phyloP scores from a whole-genome alignment of 2,888 invertebrate species.

The Pristionchus arcanus region DNA sequence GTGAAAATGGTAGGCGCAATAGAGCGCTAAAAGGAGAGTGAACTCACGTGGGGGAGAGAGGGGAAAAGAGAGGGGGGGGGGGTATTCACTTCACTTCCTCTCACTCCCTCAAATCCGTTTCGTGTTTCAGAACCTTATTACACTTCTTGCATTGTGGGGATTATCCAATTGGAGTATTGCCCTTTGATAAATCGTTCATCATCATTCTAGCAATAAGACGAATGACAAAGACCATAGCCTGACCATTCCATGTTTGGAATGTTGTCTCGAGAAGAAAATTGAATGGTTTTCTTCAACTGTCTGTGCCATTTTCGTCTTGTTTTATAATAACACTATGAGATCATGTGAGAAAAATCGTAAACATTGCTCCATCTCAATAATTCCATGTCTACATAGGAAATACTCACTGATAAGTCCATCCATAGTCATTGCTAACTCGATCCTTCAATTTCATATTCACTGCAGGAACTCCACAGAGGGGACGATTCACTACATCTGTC shows the following conservation, averaged over 20 bases:
- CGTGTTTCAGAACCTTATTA: conserved; percentile 2
- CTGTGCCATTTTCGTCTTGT: neutral
- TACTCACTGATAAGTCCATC: conserved; percentile 76
- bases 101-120: neutral
- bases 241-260: neutral
- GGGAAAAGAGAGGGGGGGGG: neutral
- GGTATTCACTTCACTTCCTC: neutral
- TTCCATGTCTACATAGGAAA: neutral
- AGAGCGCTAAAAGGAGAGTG: conserved; percentile 25
- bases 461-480: conserved; percentile 90
- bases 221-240: neutral
- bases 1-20: conserved; percentile 27
- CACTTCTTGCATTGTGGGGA: neutral
- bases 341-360: neutral
- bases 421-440: conserved; percentile 72
- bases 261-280: conserved; percentile 2
- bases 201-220: neutral
- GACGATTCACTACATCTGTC: conserved; percentile 68
- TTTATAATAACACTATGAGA: neutral
- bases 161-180: neutral
- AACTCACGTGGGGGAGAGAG: conserved; percentile 32
- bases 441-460: conserved; percentile 73
- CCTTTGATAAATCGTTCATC: neutral
- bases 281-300: neutral
- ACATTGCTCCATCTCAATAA: neutral